These are phyloP conservation scores for Momotus momota DNA, from an alignment of 2,797 vertebrate species.

Conservation along the genomic window DNA sequence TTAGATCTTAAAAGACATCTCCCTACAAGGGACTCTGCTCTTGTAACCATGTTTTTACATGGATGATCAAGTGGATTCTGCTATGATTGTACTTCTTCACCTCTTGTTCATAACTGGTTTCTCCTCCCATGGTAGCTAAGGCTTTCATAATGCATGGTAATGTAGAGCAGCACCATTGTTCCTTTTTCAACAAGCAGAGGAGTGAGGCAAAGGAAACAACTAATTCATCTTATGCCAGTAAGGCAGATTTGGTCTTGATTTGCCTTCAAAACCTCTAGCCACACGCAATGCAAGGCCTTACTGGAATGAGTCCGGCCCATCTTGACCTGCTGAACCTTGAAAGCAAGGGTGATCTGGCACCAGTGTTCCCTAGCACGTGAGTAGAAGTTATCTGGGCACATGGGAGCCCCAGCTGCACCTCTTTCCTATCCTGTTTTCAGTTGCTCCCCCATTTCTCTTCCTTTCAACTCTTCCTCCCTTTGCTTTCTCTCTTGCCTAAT, in stretches of 20 bases:
- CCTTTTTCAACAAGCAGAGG: neutral
- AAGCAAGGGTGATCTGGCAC: neutral
- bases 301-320: neutral
- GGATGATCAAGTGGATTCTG: neutral
- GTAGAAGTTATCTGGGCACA: neutral
- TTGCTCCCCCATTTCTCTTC: neutral
- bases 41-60: neutral
- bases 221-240: neutral
- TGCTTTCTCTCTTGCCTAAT: neutral
- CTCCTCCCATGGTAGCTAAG: neutral
- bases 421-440: neutral
- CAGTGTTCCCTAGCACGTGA: fast-evolving
- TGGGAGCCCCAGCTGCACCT: neutral
- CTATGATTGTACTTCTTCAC: neutral
- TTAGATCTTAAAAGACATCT: neutral
- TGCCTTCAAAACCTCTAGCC: neutral
- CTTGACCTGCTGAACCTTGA: neutral
- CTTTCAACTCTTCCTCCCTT: neutral
- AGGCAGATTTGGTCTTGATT: neutral
- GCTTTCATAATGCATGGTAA: neutral
- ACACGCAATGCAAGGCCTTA: neutral
- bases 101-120: neutral
- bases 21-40: neutral
- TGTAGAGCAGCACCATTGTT: neutral
- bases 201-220: neutral